Percentiles rank a stretch among this genome's conserved stretches.
Evolutionary conservation across 30 jellyfish, hydroid and myxozoan species (phyloP).

Genomic region (Sanderia malayensis): DNA sequence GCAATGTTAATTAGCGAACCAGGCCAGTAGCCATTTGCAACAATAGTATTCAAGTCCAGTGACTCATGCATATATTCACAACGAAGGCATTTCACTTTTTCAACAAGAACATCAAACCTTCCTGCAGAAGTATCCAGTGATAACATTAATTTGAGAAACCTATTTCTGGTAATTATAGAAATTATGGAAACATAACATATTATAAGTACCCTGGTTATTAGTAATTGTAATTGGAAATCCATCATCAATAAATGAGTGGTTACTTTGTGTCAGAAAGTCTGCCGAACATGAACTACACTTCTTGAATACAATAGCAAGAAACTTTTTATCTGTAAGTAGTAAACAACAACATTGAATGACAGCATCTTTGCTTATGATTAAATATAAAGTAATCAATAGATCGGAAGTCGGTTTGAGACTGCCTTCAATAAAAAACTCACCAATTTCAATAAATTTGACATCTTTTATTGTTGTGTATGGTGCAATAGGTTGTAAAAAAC

Average conservation of each 20-base stretch:
- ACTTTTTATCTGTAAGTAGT: background rate
- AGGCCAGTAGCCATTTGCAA: conserved; percentile 25
- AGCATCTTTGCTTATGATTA: background rate
- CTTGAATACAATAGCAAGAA: background rate
- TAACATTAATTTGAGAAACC: no score
- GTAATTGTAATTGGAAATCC: no score
- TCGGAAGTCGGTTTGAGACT: no score
- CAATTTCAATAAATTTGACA: background rate
- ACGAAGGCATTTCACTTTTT: background rate
- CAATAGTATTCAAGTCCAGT: background rate
- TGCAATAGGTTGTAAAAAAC: conserved; percentile 19
- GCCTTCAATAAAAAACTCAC: no score
- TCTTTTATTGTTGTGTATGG: conserved; percentile 1
- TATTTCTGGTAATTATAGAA: no score
- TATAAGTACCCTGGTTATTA: no score
- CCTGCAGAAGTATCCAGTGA: background rate
- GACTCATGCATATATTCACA: background rate
- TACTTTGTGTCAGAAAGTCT: background rate
- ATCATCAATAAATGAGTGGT: background rate
- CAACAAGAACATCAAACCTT: conserved; percentile 16
- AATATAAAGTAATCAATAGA: background rate
- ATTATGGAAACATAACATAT: no score
- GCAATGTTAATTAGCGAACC: conserved; percentile 9
- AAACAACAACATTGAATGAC: background rate
- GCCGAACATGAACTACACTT: no score